Base-by-base conservation (phyloP, 92 coral and sea anemone species). In the Pocillopora meandrina region DNA sequence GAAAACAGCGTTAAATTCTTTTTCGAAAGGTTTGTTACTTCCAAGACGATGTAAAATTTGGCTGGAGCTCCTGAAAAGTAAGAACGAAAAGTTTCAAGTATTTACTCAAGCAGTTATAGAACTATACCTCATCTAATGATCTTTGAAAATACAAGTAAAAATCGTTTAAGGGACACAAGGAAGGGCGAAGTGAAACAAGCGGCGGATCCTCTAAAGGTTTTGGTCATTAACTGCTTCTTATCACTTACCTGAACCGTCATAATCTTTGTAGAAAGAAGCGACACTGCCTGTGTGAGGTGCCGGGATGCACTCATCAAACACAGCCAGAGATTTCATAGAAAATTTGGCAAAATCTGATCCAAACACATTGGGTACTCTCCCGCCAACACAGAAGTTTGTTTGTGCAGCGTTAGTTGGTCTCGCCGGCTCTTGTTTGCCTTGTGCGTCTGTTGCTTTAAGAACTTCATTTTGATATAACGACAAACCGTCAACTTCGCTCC, bases 401-500 rank as follows among this genome's bases (percentile, higher is more conserved):
- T 91, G 93, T 18, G 95, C 98, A 6, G 82, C 73, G 56, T 86
- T 89, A 16, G 82, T 52, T 35, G 83, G 89, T 61, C 90, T 83
- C 49, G 91, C 85, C 20, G 80, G 82, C 35, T 89, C 90, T 9
- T 90, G 84, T 64, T 89, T 84, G 0, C 91, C 93, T 17, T 80
- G 55, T 36, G 92, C 84, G 65, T 87, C 84, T 5, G 91, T 75
- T 2, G 82, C 88, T 73, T 89, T 60, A 26, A 92, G 84, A 26
- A 82, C 89, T 67, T 90, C 95, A 71, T 97, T 92, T 9, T 89
- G 77, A 83, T 92, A 95, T 89, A 95, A 74, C 3, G 97, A 87
- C 10, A 95, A 71, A 56, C 99, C 99, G 58, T 93, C 98, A 57
- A 88, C 84, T 70, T 87, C 87, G 64, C 88, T 90, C 99, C 99